Evolutionary conservation across 1,140 invertebrate species (phyloP).

Genomic region (Phthorimaea operculella): DNA sequence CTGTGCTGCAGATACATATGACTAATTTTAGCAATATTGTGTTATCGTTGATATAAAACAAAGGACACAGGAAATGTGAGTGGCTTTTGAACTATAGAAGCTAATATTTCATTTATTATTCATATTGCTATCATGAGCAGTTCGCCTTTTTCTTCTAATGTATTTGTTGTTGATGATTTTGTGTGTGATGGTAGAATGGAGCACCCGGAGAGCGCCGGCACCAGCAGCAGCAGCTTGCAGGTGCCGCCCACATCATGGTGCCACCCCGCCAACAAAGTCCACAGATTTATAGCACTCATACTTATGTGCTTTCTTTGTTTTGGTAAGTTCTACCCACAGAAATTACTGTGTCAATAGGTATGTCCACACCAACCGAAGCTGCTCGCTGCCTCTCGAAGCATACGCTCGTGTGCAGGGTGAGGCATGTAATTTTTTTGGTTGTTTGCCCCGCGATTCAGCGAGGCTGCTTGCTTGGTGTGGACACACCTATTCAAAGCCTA

Average conservation of each 20-base stretch:
- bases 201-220: constrained; percentile 22
- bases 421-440: too few relatives aligned
- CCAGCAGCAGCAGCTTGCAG: constrained; percentile 18
- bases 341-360: too few relatives aligned
- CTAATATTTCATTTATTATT: too few relatives aligned
- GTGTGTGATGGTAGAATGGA: constrained; percentile 27
- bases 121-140: too few relatives aligned
- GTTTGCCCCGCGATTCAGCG: too few relatives aligned
- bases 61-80: background rate
- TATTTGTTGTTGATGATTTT: too few relatives aligned
- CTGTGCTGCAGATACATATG: background rate
- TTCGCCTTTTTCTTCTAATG: too few relatives aligned
- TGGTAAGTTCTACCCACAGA: constrained; percentile 32
- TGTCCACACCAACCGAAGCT: too few relatives aligned
- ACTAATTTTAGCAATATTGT: background rate
- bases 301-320: constrained; percentile 64
- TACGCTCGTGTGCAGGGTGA: background rate
- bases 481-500: too few relatives aligned
- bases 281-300: constrained; percentile 47
- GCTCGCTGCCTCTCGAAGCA: too few relatives aligned
- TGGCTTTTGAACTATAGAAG: background rate
- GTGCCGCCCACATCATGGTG: constrained; percentile 41
- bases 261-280: constrained; percentile 46
- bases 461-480: too few relatives aligned
- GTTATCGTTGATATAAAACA: background rate